phyloP scores from a whole-genome alignment of 1,140 invertebrate species.

The Agrilus planipennis region DNA sequence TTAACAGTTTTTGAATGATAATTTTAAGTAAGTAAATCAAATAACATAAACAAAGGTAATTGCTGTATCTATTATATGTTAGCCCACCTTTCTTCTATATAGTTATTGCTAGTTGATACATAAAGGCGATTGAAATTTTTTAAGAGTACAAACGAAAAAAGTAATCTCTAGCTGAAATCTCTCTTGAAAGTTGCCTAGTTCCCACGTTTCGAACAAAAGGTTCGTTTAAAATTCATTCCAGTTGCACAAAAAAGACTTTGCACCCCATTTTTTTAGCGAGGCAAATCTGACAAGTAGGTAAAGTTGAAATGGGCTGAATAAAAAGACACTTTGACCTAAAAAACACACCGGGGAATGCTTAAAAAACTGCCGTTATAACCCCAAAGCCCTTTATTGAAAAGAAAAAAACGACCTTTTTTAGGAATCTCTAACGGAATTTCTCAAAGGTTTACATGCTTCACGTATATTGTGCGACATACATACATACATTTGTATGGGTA shows the following conservation, averaged over 20 bases:
- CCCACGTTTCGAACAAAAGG: constrained; percentile 5
- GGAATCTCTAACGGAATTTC: constrained; percentile 20
- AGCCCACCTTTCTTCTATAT: no score
- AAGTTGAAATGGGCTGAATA: constrained; percentile 19
- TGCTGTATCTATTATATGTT: no score
- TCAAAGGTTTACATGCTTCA: constrained; percentile 19
- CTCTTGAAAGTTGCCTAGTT: no score
- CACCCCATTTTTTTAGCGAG: constrained; percentile 24
- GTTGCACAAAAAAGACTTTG: constrained; percentile 4
- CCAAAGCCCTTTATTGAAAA: constrained; percentile 14
- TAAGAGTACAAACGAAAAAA: no score
- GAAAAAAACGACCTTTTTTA: constrained; percentile 17
- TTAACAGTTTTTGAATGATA: no score
- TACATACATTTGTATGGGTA: no score
- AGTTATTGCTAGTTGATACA: no score
- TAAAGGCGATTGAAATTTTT: no score
- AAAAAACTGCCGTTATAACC: constrained; percentile 18
- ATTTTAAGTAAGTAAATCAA: no score
- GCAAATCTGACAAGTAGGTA: constrained; percentile 22
- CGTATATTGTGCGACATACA: no score
- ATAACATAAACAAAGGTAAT: no score
- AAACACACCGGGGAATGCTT: constrained; percentile 6
- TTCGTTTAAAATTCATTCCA: constrained; percentile 3
- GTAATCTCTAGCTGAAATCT: no score
- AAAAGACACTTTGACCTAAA: constrained; percentile 25